phyloP scores from a whole-genome alignment of 2,797 vertebrate species.

The Melanotaenia boesemani region DNA sequence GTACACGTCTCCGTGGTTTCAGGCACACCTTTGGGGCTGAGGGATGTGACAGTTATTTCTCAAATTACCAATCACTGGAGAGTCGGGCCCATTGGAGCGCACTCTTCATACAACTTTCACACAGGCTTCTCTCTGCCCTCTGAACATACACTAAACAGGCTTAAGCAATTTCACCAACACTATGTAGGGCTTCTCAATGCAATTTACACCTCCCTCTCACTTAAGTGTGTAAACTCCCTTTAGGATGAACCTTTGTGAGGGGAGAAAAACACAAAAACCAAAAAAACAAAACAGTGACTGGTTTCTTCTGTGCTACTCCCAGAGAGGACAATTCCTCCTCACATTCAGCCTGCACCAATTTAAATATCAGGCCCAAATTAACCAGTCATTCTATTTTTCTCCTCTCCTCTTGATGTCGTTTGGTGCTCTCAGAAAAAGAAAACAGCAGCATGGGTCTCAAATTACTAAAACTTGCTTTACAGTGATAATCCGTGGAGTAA shows the following conservation, averaged over 20 bases:
- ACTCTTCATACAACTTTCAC: conserved; percentile 56
- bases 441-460: conserved; percentile 93
- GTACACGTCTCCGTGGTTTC: conserved; percentile 71
- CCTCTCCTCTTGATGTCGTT: conserved; percentile 67
- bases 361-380: conserved; percentile 76
- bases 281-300: conserved; percentile 55
- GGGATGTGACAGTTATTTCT: conserved; percentile 77
- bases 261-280: conserved; percentile 24
- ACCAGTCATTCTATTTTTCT: conserved; percentile 76
- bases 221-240: conserved; percentile 67
- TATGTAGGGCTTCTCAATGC: conserved; percentile 55
- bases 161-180: conserved; percentile 37
- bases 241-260: conserved; percentile 60
- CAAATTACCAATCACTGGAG: conserved; percentile 69
- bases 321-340: conserved; percentile 48
- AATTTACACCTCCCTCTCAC: conserved; percentile 79
- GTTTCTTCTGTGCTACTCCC: conserved; percentile 44
- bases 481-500: conserved; percentile 99
- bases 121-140: conserved; percentile 38
- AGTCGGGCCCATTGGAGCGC: conserved; percentile 47
- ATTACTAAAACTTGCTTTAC: conserved; percentile 99
- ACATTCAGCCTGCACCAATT: conserved; percentile 44
- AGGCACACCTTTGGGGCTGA: conserved; percentile 76
- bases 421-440: conserved; percentile 82
- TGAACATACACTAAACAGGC: conserved; percentile 39